Conservation (phyloP, 2,113 vertebrate species). For the Chroicocephalus ridibundus region DNA sequence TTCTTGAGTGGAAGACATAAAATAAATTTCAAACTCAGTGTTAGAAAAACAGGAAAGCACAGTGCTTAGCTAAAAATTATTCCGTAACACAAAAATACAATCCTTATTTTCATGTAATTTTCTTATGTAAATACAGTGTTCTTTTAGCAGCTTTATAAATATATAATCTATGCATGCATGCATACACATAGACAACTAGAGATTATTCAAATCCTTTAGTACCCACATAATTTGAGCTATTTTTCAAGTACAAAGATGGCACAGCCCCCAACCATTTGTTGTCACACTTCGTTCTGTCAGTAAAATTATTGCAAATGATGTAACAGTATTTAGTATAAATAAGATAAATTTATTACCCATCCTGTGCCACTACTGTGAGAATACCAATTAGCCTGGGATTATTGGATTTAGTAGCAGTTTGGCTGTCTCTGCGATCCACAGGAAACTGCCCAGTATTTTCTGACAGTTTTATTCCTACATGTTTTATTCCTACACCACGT, state of each 20-base stretch:
- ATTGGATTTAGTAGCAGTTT: background rate
- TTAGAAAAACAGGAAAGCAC: background rate
- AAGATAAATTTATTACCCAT: background rate
- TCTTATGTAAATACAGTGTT: background rate
- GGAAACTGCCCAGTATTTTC: background rate
- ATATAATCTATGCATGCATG: background rate
- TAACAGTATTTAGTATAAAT: background rate
- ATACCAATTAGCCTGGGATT: background rate
- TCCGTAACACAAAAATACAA: background rate
- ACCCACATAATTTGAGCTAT: background rate
- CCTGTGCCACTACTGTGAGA: background rate
- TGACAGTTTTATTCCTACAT: background rate
- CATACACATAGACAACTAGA: background rate
- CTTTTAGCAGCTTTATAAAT: background rate
- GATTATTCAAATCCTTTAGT: background rate
- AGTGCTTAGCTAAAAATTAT: background rate
- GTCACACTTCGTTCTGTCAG: background rate
- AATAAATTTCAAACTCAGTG: background rate
- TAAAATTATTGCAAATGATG: background rate
- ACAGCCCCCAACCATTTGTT: background rate
- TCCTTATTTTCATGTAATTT: background rate
- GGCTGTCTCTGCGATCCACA: background rate
- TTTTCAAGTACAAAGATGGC: background rate
- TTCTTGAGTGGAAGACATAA: background rate
- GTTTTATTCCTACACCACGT: background rate